phyloP scores from a whole-genome alignment of 2,113 vertebrate species.

The Rhynchomys soricoides region DNA sequence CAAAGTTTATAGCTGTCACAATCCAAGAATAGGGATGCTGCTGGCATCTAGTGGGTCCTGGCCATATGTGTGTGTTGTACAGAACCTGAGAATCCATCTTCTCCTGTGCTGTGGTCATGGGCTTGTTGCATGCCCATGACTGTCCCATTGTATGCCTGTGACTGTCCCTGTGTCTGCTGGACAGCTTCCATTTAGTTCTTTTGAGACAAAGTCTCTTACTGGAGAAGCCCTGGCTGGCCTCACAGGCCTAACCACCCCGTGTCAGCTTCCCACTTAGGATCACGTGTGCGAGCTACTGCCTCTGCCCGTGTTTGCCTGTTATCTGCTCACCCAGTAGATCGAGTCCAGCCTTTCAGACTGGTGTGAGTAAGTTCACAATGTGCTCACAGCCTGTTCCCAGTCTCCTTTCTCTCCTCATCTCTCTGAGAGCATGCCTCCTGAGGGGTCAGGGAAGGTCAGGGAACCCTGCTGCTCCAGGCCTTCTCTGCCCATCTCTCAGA shows the following conservation, averaged over 20 bases:
- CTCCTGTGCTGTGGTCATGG: rapidly evolving
- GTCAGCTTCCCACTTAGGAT: not conserved
- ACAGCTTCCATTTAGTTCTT: rapidly evolving
- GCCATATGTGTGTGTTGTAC: not conserved
- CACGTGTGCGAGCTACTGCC: not conserved
- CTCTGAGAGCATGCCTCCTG: not conserved
- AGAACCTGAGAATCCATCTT: not conserved
- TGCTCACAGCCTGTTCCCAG: not conserved
- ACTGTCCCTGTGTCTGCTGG: rapidly evolving
- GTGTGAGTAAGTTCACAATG: not conserved
- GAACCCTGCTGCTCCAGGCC: not conserved
- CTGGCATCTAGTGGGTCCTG: not conserved
- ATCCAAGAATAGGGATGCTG: not conserved
- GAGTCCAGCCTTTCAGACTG: not conserved
- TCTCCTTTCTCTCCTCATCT: slow-evolving; percentile 32
- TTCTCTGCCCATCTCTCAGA: not conserved
- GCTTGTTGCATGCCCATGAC: not conserved
- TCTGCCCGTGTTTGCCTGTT: not conserved
- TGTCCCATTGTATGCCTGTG: rapidly evolving
- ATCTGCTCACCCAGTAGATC: not conserved
- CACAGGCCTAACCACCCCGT: too few species aligned
- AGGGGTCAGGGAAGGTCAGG: not conserved
- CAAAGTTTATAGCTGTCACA: not conserved
- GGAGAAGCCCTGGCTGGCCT: not conserved
- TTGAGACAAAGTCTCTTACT: not conserved